phyloP scores from a whole-genome alignment of 2,113 vertebrate genomes.

The Mystacornis crossleyi region DNA sequence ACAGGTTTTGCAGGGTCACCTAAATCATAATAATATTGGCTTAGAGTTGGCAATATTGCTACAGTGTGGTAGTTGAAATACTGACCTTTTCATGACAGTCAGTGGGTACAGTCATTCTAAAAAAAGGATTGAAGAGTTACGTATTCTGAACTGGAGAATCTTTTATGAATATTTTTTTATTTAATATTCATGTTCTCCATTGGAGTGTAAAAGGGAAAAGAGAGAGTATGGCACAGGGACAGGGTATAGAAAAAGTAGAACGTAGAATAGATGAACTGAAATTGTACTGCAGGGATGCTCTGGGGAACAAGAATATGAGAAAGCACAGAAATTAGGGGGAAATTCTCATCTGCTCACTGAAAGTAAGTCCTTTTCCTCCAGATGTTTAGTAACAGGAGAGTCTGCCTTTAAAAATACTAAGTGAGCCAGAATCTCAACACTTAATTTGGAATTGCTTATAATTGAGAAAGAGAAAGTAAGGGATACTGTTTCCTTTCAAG shows the following conservation, averaged over 20 bases:
- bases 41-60: neutral
- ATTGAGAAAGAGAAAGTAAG: neutral
- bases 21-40: neutral
- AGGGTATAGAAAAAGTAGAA: neutral
- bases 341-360: neutral
- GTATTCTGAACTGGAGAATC: neutral
- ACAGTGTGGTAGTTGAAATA: neutral
- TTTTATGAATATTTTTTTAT: neutral
- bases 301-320: neutral
- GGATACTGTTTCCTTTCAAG: neutral
- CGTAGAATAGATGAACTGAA: neutral
- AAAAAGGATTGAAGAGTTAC: neutral
- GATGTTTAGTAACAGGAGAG: neutral
- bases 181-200: neutral
- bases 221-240: neutral
- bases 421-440: neutral
- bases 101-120: neutral
- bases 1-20: neutral
- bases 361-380: neutral
- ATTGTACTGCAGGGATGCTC: neutral
- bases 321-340: neutral
- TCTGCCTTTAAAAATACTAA: neutral
- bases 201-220: neutral
- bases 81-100: neutral
- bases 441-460: neutral